Conservation (phyloP, 1,140 invertebrate species). For the Calephelis virginiensis region DNA sequence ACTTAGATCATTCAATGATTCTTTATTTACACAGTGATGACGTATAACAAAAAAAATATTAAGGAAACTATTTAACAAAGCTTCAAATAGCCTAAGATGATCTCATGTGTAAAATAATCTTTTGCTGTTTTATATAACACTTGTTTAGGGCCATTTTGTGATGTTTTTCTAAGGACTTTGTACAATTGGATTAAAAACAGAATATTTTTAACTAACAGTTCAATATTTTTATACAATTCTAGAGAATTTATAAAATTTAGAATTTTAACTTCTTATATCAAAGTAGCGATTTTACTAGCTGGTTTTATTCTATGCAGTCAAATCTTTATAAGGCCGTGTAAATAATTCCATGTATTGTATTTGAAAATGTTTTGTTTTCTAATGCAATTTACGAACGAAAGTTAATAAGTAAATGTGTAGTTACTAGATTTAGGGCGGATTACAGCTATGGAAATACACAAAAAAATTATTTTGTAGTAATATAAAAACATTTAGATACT, state of each 20-base stretch:
- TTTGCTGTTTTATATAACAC: not conserved
- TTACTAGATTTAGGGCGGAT: too few species aligned
- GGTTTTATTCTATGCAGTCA: constrained; percentile 69
- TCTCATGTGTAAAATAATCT: not conserved
- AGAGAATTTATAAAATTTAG: constrained; percentile 46
- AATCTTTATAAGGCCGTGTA: constrained; percentile 44
- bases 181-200: not conserved
- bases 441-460: too few species aligned
- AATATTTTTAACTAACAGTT: not conserved
- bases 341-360: not conserved
- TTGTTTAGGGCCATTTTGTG: not conserved
- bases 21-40: constrained; percentile 74
- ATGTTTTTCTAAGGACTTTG: not conserved
- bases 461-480: too few species aligned
- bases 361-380: not conserved
- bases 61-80: constrained; percentile 56
- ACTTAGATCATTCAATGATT: constrained; percentile 75
- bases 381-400: too few species aligned
- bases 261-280: constrained; percentile 48
- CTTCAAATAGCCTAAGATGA: constrained; percentile 29
- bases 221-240: not conserved
- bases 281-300: constrained; percentile 2
- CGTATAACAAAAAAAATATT: constrained; percentile 52
- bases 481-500: too few species aligned
- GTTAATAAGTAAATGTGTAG: not conserved